A percentile compares a stretch with the other conserved stretches of the same genome.
These are phyloP conservation scores for Poeciliopsis turrubarensis DNA, from an alignment of 2,113 vertebrate species.

Conservation along the genomic window DNA sequence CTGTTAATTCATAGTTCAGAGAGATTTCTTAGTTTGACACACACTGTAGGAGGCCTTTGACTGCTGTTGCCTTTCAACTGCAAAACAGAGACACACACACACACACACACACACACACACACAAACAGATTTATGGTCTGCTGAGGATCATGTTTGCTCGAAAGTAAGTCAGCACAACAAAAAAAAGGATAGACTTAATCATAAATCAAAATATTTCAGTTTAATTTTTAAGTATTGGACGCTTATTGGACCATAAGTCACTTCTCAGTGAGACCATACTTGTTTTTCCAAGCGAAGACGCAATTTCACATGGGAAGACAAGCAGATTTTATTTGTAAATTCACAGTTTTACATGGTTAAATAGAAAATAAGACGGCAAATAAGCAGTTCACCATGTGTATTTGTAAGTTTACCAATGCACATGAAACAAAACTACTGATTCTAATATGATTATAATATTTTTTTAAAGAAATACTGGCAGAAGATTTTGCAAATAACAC, in stretches of 20 bases:
- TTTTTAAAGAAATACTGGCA: neutral
- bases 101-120: slow-evolving; percentile 18
- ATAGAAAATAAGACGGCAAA: too few relatives aligned
- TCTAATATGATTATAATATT: neutral
- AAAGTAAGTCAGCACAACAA: slow-evolving; percentile 50
- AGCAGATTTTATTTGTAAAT: too few relatives aligned
- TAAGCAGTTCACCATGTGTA: too few relatives aligned
- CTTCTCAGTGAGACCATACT: neutral
- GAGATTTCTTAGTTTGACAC: slow-evolving; percentile 74
- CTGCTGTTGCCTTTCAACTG: slow-evolving; percentile 68
- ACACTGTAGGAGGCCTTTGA: slow-evolving; percentile 73
- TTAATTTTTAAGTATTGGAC: slow-evolving; percentile 2
- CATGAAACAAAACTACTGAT: neutral
- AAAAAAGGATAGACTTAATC: neutral
- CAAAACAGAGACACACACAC: slow-evolving; percentile 26
- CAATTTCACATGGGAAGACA: neutral
- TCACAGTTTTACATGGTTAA: too few relatives aligned
- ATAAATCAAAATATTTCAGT: slow-evolving; percentile 13
- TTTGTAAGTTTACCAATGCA: too few relatives aligned
- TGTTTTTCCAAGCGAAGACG: neutral
- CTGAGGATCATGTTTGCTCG: slow-evolving; percentile 56
- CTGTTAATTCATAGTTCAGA: slow-evolving; percentile 70
- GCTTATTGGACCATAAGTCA: slow-evolving; percentile 1
- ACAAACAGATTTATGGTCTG: slow-evolving; percentile 2
- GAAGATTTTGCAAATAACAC: neutral